Conservation (phyloP, 2,797 vertebrate genomes). For the Alfaro cultratus region DNA sequence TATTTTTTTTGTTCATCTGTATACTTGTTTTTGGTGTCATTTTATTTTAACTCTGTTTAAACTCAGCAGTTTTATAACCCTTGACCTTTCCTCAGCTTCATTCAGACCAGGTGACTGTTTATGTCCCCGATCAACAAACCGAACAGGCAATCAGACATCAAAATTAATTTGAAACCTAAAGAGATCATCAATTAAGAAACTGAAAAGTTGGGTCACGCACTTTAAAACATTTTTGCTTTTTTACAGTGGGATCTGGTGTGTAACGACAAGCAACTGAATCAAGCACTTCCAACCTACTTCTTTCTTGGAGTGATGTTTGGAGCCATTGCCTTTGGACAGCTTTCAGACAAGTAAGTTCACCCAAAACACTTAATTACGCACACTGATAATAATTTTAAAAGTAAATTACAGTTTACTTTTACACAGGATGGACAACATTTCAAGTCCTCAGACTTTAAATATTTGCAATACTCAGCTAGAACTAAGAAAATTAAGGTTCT, state of each 20-base stretch:
- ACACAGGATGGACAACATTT: no score
- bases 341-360: slow-evolving; percentile 85
- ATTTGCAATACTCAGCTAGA: neutral
- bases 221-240: slow-evolving; percentile 10
- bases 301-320: slow-evolving; percentile 85
- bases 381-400: neutral
- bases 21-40: neutral
- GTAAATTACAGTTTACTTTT: neutral
- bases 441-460: neutral
- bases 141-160: neutral
- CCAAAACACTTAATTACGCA: neutral
- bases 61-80: neutral
- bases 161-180: neutral
- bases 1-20: neutral
- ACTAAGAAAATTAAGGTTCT: neutral
- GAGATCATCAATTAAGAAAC: neutral
- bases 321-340: slow-evolving; percentile 84
- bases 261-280: slow-evolving; percentile 81
- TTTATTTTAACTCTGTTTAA: neutral
- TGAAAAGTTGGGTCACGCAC: neutral
- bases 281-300: slow-evolving; percentile 84
- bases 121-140: neutral
- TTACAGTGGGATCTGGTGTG: slow-evolving; percentile 90
- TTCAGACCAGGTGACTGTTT: neutral
- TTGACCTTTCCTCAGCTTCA: neutral